Evolutionary conservation across 1,140 invertebrate genomes (phyloP).

Genomic region (Triops cancriformis): DNA sequence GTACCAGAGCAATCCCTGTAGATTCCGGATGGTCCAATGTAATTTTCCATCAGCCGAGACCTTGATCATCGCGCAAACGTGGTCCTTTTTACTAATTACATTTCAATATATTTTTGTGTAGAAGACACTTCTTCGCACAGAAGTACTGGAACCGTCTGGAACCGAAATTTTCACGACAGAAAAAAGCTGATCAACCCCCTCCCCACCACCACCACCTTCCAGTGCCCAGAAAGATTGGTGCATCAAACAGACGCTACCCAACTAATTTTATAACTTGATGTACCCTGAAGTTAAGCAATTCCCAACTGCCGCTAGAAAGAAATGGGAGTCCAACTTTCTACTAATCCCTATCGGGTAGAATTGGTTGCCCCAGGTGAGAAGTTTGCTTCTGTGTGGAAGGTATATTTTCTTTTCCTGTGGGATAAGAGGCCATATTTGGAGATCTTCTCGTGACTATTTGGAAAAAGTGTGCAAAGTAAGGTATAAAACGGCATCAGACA

Average conservation of each 20-base stretch:
- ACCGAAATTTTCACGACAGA: too few species aligned
- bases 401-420: not conserved
- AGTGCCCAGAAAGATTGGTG: not conserved
- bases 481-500: not conserved
- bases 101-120: not conserved
- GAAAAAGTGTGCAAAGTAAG: not conserved
- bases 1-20: not conserved
- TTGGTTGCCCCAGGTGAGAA: conserved; percentile 1
- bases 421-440: not conserved
- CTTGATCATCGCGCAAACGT: too few species aligned
- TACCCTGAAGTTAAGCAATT: not conserved
- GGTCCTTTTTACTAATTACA: not conserved
- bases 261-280: not conserved
- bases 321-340: not conserved
- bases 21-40: not conserved
- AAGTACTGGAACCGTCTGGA: not conserved
- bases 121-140: not conserved
- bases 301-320: not conserved
- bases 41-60: not conserved
- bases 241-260: not conserved
- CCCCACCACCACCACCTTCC: too few species aligned
- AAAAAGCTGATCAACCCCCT: too few species aligned
- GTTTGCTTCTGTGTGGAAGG: not conserved
- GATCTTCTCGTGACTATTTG: not conserved
- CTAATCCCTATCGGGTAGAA: not conserved